phyloP scores from a whole-genome alignment of 2,797 vertebrate genomes.

The Buceros bicornis region DNA sequence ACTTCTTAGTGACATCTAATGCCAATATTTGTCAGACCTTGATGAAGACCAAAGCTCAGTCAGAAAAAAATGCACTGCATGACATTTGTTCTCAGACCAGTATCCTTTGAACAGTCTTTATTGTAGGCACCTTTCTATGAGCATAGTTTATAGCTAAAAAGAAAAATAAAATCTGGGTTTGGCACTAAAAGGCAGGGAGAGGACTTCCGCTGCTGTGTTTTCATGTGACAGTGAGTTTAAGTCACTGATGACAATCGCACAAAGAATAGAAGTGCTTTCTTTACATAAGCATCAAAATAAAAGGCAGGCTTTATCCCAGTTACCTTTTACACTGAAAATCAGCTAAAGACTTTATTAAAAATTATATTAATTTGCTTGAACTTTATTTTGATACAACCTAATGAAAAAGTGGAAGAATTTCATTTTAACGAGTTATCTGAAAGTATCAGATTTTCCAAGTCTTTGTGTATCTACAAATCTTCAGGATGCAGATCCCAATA shows the following conservation, averaged over 20 bases:
- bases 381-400: neutral
- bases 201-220: neutral
- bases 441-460: conserved; percentile 4
- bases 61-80: conserved; percentile 57
- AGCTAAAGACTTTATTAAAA: neutral
- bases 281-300: neutral
- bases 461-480: neutral
- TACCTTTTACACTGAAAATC: neutral
- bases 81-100: conserved; percentile 78
- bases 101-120: conserved; percentile 54
- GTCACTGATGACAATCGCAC: neutral
- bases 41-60: conserved; percentile 77
- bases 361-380: neutral
- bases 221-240: neutral
- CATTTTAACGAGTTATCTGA: neutral
- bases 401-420: neutral
- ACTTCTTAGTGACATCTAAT: conserved; percentile 82
- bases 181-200: neutral
- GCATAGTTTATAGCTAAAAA: conserved; percentile 33
- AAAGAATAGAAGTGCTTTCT: neutral
- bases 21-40: conserved; percentile 83
- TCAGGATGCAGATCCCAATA: neutral
- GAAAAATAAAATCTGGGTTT: neutral
- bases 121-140: conserved; percentile 38
- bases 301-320: neutral